phyloP scores from a whole-genome alignment of 2,888 invertebrate species.

The Pyrrhia umbra region DNA sequence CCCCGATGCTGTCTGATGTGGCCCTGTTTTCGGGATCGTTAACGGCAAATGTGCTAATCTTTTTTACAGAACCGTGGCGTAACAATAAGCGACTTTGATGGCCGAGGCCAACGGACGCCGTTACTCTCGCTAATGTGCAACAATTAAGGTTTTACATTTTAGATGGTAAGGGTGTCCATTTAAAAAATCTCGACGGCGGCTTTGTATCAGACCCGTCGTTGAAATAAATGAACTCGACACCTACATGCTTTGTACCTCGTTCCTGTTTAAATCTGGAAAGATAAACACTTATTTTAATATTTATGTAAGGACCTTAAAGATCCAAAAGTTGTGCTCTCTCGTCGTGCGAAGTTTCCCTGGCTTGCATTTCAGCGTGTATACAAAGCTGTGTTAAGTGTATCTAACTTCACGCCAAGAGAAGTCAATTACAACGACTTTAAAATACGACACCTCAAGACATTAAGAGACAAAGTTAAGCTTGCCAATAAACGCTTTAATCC shows the following conservation, averaged over 20 bases:
- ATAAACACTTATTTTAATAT: slow-evolving; percentile 53
- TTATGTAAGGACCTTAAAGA: slow-evolving; percentile 39
- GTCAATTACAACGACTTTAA: slow-evolving; percentile 76
- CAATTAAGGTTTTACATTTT: slow-evolving; percentile 81
- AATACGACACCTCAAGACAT: slow-evolving; percentile 75
- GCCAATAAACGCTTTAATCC: slow-evolving; percentile 72
- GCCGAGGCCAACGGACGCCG: slow-evolving; percentile 73
- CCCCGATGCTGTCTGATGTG: slow-evolving; percentile 81
- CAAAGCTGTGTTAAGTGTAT: slow-evolving; percentile 67
- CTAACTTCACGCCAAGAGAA: slow-evolving; percentile 69
- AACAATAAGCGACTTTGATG: slow-evolving; percentile 82
- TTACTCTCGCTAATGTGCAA: slow-evolving; percentile 77
- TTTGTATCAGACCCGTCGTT: slow-evolving; percentile 59
- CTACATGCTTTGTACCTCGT: slow-evolving; percentile 43
- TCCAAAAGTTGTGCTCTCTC: slow-evolving; percentile 36
- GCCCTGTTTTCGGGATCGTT: slow-evolving; percentile 88
- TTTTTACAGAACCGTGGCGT: slow-evolving; percentile 82
- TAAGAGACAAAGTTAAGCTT: slow-evolving; percentile 75
- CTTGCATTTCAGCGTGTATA: slow-evolving; percentile 63
- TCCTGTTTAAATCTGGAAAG: slow-evolving; percentile 40
- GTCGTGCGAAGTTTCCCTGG: slow-evolving; percentile 58
- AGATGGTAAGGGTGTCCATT: slow-evolving; percentile 67
- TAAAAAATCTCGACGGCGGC: slow-evolving; percentile 63
- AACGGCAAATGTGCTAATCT: slow-evolving; percentile 89
- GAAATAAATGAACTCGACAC: slow-evolving; percentile 59